These are phyloP conservation scores for Drosophila subobscura DNA, from an alignment of 1,140 invertebrate genomes.

Conservation along the genomic window DNA sequence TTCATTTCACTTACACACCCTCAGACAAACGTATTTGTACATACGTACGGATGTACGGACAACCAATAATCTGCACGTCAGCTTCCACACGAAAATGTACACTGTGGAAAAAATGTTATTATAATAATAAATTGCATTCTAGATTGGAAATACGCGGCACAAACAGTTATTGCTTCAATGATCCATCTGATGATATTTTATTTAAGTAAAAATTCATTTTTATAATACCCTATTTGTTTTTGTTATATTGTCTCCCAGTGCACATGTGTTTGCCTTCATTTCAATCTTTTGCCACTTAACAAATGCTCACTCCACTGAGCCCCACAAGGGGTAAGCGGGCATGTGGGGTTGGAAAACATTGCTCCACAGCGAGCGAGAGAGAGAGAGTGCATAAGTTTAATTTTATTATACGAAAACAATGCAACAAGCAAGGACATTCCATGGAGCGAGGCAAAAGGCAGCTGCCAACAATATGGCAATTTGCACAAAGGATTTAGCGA, in stretches of 20 bases:
- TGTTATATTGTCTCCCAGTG: constrained; percentile 1
- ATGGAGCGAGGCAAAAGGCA: constrained; percentile 10
- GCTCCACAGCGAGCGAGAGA: constrained; percentile 6
- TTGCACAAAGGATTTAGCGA: constrained; percentile 75
- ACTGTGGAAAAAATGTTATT: too few relatives aligned
- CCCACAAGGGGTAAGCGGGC: constrained; percentile 13
- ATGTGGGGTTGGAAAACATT: neutral
- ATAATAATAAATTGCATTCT: too few relatives aligned
- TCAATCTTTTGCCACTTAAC: constrained; percentile 80
- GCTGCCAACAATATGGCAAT: constrained; percentile 61
- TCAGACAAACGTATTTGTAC: neutral
- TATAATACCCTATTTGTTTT: too few relatives aligned
- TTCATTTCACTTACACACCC: constrained; percentile 74
- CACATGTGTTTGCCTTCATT: constrained; percentile 68
- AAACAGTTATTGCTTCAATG: too few relatives aligned
- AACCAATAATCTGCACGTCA: constrained; percentile 73
- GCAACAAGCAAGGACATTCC: constrained; percentile 60
- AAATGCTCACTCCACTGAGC: constrained; percentile 67
- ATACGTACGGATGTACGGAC: constrained; percentile 10
- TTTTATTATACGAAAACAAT: constrained; percentile 81
- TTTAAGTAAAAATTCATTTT: too few relatives aligned
- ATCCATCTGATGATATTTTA: too few relatives aligned
- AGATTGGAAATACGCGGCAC: too few relatives aligned
- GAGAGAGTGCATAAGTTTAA: constrained; percentile 74
- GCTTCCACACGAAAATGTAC: neutral